Percentiles rank a stretch among this genome's conserved stretches.
Conservation (phyloP, 2,888 invertebrate species). For the Mystacides longicornis region DNA sequence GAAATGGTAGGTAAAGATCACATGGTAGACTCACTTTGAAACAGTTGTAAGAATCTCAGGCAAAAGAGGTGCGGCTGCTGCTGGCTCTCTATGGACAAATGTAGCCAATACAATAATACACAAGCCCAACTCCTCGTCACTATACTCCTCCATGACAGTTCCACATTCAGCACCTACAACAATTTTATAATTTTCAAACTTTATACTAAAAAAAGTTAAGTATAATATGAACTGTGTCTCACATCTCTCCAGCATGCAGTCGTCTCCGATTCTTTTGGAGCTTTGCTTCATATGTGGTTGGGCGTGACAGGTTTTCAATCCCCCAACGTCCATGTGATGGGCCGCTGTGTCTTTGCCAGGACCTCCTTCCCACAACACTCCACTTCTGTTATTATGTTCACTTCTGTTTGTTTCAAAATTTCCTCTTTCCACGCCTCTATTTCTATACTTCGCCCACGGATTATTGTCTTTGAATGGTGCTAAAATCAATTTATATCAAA, state of each 20-base stretch:
- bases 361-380: constrained; percentile 30
- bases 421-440: constrained; percentile 27
- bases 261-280: constrained; percentile 60
- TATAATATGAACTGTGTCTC: constrained; percentile 3
- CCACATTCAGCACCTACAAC: constrained; percentile 81
- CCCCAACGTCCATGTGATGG: constrained; percentile 17
- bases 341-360: constrained; percentile 15
- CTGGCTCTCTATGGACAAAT: constrained; percentile 93
- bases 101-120: constrained; percentile 91
- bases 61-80: constrained; percentile 86
- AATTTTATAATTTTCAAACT: neutral
- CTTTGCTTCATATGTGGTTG: constrained; percentile 51
- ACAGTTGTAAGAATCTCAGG: constrained; percentile 87
- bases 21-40: constrained; percentile 77
- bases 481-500: too few relatives aligned
- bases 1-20: too few relatives aligned
- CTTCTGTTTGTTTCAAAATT: constrained; percentile 24
- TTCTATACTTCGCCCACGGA: constrained; percentile 19
- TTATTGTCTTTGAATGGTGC: constrained; percentile 22
- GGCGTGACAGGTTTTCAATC: constrained; percentile 44
- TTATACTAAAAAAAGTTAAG: neutral
- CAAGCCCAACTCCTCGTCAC: constrained; percentile 92
- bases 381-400: constrained; percentile 25
- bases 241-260: constrained; percentile 60
- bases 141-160: constrained; percentile 81